Evolutionary conservation across 2,888 invertebrate species (phyloP).

Genomic region (Serripes groenlandicus): DNA sequence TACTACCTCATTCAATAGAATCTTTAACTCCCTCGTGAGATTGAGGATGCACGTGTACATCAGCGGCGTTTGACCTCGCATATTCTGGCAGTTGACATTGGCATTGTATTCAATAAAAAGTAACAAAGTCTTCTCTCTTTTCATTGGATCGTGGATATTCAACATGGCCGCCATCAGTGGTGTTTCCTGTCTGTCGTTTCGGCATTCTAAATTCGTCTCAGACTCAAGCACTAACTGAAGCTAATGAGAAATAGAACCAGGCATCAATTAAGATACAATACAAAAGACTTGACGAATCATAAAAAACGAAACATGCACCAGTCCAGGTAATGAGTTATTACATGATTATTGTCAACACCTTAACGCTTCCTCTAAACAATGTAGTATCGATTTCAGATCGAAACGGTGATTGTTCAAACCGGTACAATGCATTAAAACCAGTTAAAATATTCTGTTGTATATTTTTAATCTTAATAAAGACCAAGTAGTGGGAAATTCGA

Average conservation of each 20-base stretch:
- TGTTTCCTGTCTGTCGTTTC: constrained; percentile 65
- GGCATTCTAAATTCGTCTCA: constrained; percentile 64
- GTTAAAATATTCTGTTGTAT: too few relatives aligned
- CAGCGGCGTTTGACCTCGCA: constrained; percentile 67
- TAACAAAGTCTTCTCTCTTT: constrained; percentile 50
- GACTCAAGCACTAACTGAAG: constrained; percentile 66
- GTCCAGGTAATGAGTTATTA: too few relatives aligned
- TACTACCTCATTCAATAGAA: constrained; percentile 68
- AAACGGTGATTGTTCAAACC: too few relatives aligned
- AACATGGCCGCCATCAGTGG: constrained; percentile 69
- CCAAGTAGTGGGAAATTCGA: too few relatives aligned
- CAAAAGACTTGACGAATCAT: too few relatives aligned
- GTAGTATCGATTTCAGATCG: too few relatives aligned
- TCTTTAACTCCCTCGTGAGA: constrained; percentile 58
- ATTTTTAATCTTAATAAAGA: too few relatives aligned
- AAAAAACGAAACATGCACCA: too few relatives aligned
- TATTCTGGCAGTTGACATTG: constrained; percentile 68
- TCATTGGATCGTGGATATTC: constrained; percentile 49
- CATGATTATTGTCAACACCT: too few relatives aligned
- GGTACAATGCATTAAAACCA: too few relatives aligned
- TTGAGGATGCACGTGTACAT: constrained; percentile 71
- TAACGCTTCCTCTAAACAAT: too few relatives aligned
- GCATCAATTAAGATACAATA: too few relatives aligned
- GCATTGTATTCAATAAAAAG: constrained; percentile 62
- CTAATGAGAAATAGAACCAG: constrained; percentile 58